Evolutionary conservation across 1,140 invertebrate species (phyloP), one percentile per base, ranked within the genome.

Genomic region (Uloborus diversus): DNA sequence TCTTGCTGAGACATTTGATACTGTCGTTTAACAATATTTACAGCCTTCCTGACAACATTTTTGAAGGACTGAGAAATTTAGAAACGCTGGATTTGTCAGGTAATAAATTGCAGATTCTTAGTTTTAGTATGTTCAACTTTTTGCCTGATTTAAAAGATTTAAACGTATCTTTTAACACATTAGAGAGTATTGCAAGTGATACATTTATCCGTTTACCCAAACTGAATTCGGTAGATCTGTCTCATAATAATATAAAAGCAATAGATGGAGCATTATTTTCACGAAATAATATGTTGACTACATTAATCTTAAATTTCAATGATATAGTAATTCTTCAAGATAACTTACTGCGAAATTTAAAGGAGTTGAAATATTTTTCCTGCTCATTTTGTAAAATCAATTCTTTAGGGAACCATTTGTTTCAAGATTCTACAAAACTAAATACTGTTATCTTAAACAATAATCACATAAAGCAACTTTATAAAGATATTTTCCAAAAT

Each of bases 141-240:
- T 37, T 78, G 7, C 4, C 11, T 14, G 23, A 37, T 57, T 66
- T 78, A 14, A 78, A 56, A 23, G 28, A 17, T 23, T 37, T 78
- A 0, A 66, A 78, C 32, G 17, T 78, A 20, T 78, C 75, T 4
- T 27, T 37, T 17, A 78, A 78, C 32, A 17, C n/a, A 56, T 66
- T 78, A 2, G 20, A 4, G 20, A 20, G 1, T 13, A 66, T 78
- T 42, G 20, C 75, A 30, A 57, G 23, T 2, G 14, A 37, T 27
- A 14, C 33, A 3, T 57, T 78, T 57, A 14, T 1, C 25, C 28
- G 4, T 1, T n/a, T 59, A 9, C 23, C 62, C 17, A 66, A 78
- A 42, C 17, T 78, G 17, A 27, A 57, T 4, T 11, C n/a, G 3
- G 11, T 78, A 11, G 30, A 66, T 47, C 13, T 78, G 5, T 66